A percentile compares a stretch with the other conserved stretches of the same genome.
phyloP scores from a whole-genome alignment of 2,888 invertebrate species.

The Thymelicus acteon region DNA sequence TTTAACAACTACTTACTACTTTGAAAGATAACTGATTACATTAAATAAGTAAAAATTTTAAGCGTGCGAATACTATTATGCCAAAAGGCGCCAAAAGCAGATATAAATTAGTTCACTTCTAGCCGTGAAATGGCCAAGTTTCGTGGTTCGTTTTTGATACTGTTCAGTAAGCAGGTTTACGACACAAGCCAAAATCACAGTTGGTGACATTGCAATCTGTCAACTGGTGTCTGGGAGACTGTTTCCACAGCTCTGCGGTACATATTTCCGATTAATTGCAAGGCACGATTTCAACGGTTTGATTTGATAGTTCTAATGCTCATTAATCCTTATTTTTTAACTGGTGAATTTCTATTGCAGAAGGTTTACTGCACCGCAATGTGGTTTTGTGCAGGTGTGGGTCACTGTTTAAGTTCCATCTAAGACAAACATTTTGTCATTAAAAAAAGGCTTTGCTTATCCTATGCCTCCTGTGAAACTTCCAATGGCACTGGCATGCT shows the following conservation, averaged over 20 bases:
- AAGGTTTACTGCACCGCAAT: no score
- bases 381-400: no score
- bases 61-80: slow-evolving; percentile 20
- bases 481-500: no score
- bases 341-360: no score
- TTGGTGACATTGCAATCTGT: slow-evolving; percentile 48
- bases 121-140: slow-evolving; percentile 27
- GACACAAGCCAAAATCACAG: slow-evolving; percentile 36
- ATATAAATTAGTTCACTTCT: slow-evolving; percentile 20
- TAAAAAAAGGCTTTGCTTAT: no score
- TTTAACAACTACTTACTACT: no score
- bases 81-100: slow-evolving; percentile 1
- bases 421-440: no score
- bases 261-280: neutral
- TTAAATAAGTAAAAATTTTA: slow-evolving; percentile 21
- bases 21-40: neutral
- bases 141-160: slow-evolving; percentile 35
- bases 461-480: no score
- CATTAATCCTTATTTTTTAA: no score
- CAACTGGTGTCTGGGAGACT: slow-evolving; percentile 29
- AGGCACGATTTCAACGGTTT: neutral
- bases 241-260: slow-evolving; percentile 22
- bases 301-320: no score
- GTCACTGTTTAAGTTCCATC: no score
- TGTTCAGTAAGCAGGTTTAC: slow-evolving; percentile 30